Evolutionary conservation across 2,113 vertebrate species (phyloP).

Genomic region (Ochotona curzoniae): DNA sequence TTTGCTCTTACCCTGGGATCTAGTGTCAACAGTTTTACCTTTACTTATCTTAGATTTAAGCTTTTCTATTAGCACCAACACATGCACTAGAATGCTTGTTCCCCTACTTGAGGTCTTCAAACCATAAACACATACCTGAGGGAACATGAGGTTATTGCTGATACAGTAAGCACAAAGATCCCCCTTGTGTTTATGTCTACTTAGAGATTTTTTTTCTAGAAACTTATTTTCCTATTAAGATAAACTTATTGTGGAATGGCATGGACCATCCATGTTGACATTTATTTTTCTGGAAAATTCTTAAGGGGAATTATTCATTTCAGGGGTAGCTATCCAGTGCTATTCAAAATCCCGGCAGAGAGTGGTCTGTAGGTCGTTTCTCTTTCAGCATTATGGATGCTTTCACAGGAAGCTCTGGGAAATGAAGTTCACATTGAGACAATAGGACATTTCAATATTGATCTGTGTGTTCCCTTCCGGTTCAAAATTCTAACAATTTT

Average conservation of each 20-base stretch:
- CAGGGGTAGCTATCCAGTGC: background rate
- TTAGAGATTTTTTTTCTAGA: background rate
- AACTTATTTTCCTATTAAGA: background rate
- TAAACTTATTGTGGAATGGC: background rate
- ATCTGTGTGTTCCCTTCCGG: background rate
- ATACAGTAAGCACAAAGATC: too few species aligned
- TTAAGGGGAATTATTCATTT: background rate
- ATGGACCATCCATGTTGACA: background rate
- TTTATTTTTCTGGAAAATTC: background rate
- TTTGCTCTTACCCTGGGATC: background rate
- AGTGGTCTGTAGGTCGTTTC: background rate
- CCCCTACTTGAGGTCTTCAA: background rate
- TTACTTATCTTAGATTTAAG: background rate
- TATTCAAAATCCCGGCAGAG: background rate
- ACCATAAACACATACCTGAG: background rate
- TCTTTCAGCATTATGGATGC: slow-evolving; percentile 2
- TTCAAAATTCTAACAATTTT: background rate
- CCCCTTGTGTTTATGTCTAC: background rate
- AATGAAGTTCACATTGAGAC: background rate
- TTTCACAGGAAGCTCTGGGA: slow-evolving; percentile 21
- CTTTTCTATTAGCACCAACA: background rate
- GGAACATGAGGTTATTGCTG: background rate
- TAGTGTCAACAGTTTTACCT: background rate
- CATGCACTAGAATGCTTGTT: background rate
- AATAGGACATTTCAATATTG: background rate